phyloP scores from a whole-genome alignment of 2,113 vertebrate species.

The Gorilla gorilla region DNA sequence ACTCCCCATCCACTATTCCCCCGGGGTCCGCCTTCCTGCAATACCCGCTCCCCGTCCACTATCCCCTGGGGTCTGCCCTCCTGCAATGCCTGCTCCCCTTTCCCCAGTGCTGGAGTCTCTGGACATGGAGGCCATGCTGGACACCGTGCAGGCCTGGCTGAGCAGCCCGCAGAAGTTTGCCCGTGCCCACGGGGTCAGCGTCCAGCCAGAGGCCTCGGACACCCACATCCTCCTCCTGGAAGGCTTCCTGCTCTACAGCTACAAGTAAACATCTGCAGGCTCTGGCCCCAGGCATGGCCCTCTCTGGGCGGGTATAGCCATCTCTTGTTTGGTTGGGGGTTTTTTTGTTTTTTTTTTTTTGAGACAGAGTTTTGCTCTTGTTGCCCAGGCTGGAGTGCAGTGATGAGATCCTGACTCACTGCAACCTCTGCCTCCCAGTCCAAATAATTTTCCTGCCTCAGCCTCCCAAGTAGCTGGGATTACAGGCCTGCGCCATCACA shows the following conservation, averaged over 20 bases:
- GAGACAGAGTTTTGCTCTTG: too few species aligned
- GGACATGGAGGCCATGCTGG: slow-evolving; percentile 98
- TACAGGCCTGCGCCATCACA: background rate
- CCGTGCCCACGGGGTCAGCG: slow-evolving; percentile 92
- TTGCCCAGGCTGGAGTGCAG: too few species aligned
- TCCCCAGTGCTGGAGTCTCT: slow-evolving; percentile 86
- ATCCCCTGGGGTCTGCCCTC: too few species aligned
- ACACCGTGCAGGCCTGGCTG: slow-evolving; percentile 93
- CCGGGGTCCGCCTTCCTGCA: too few species aligned
- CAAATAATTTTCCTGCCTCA: background rate
- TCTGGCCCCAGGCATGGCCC: background rate
- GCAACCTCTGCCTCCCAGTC: background rate
- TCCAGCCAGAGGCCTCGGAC: slow-evolving; percentile 80
- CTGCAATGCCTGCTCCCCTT: background rate
- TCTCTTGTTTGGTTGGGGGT: too few species aligned
- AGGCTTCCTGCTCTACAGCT: slow-evolving; percentile 96
- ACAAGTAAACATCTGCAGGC: slow-evolving; percentile 82
- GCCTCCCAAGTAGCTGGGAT: background rate
- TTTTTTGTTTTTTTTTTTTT: too few species aligned
- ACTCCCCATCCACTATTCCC: fast-evolving
- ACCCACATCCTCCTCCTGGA: slow-evolving; percentile 95
- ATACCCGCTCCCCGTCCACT: too few species aligned
- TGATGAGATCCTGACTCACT: background rate
- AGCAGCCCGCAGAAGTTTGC: slow-evolving; percentile 95
- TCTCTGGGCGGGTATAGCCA: too few species aligned